Percentiles rank a stretch among this genome's conserved stretches.
Conservation (phyloP, 1,140 invertebrate species). For the Chymomyza costata region DNA sequence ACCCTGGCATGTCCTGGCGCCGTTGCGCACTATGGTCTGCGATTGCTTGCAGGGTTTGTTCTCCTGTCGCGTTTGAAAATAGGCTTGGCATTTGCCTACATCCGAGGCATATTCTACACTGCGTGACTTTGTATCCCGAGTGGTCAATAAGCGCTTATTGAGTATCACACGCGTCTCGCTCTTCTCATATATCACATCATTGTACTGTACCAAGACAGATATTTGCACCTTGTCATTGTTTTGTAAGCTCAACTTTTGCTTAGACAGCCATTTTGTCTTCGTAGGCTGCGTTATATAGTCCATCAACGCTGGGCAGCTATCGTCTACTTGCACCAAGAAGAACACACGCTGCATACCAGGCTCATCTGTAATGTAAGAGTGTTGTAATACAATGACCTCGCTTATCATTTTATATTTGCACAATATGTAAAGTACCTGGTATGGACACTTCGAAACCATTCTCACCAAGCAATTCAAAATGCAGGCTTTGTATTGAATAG, state of each 20-base stretch:
- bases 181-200: conserved; percentile 47
- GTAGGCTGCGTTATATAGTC: conserved; percentile 42
- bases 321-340: conserved; percentile 52
- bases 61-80: conserved; percentile 8
- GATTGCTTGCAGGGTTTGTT: conserved; percentile 26
- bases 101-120: conserved; percentile 14
- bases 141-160: conserved; percentile 38
- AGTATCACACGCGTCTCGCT: conserved; percentile 48
- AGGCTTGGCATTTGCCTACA: conserved; percentile 25
- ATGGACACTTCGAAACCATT: conserved; percentile 53
- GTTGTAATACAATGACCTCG: not conserved
- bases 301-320: conserved; percentile 46
- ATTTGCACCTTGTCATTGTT: conserved; percentile 55
- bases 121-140: conserved; percentile 14
- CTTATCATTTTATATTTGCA: too few species aligned
- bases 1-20: conserved; percentile 31
- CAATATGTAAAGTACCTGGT: conserved; percentile 35
- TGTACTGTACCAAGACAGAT: conserved; percentile 48
- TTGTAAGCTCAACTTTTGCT: conserved; percentile 26
- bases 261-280: conserved; percentile 42
- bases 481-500: conserved; percentile 42
- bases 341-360: conserved; percentile 46
- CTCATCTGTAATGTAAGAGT: conserved; percentile 31
- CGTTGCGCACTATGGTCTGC: conserved; percentile 22
- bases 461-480: conserved; percentile 38